Conservation (phyloP, 2,888 invertebrate species). For the Azorinus chamasolen region DNA sequence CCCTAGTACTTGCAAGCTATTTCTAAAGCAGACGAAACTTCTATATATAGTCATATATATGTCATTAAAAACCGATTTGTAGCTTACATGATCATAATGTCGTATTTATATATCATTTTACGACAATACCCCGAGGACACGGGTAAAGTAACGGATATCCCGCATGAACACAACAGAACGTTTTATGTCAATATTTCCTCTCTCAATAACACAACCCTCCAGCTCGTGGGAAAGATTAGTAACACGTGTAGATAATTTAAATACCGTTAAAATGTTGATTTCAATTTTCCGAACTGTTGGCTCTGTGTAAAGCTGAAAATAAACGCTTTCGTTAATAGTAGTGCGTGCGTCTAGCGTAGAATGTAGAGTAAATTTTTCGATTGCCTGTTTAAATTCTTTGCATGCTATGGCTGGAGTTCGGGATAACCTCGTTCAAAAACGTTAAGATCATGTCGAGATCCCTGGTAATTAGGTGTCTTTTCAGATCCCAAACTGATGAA, state of each 20-base stretch:
- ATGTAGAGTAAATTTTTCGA: too few species aligned
- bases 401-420: conserved; percentile 1
- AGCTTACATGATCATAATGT: background rate
- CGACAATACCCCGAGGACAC: conserved; percentile 15
- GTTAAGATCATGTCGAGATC: too few species aligned
- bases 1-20: too few species aligned
- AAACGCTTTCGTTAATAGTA: too few species aligned
- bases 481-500: too few species aligned
- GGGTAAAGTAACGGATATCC: conserved; percentile 10
- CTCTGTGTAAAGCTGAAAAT: too few species aligned
- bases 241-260: conserved; percentile 36
- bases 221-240: conserved; percentile 15
- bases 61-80: background rate
- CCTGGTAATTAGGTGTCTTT: too few species aligned
- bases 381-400: background rate
- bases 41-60: conserved; percentile 18
- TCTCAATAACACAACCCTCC: background rate
- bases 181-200: conserved; percentile 20
- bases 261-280: conserved; percentile 46
- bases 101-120: conserved; percentile 42
- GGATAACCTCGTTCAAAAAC: too few species aligned
- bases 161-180: background rate
- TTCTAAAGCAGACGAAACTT: conserved; percentile 9
- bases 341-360: too few species aligned
- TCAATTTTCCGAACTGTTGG: conserved; percentile 35